These are phyloP conservation scores for Cheirogaleus medius DNA, from an alignment of 2,113 vertebrate genomes.

Conservation along the genomic window DNA sequence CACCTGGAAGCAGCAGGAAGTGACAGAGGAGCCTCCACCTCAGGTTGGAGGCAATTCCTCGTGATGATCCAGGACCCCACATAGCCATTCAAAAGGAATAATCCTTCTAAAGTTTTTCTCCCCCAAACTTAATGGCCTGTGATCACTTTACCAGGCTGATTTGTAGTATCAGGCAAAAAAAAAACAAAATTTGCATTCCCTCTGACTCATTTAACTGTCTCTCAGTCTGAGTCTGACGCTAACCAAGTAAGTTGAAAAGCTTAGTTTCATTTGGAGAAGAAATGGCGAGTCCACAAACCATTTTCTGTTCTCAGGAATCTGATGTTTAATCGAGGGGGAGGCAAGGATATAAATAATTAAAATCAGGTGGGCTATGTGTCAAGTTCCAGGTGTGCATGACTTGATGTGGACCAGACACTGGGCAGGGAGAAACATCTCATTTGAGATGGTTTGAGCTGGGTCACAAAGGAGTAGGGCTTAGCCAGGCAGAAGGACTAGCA, in stretches of 20 bases:
- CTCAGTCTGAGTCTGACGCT: neutral
- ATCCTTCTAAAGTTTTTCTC: neutral
- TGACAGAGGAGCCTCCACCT: neutral
- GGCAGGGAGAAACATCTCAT: neutral
- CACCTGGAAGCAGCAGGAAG: conserved; percentile 12
- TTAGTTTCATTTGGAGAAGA: conserved; percentile 21
- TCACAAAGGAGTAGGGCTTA: neutral
- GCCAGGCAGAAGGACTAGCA: neutral
- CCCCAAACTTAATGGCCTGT: neutral
- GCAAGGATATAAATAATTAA: neutral
- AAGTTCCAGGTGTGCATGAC: neutral
- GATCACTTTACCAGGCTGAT: neutral
- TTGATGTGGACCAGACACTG: neutral
- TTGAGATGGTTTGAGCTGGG: neutral
- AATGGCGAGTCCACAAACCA: neutral
- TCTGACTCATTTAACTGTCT: neutral
- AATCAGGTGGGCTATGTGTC: neutral
- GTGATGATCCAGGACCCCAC: neutral
- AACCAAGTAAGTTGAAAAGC: neutral
- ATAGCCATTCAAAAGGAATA: neutral
- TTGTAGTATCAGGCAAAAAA: neutral
- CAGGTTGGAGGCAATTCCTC: neutral
- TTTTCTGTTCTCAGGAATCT: neutral
- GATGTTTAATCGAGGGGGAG: neutral
- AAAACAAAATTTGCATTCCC: neutral